These are phyloP conservation scores for Melanogrammus aeglefinus DNA, from an alignment of 2,797 vertebrate species.

Conservation along the genomic window DNA sequence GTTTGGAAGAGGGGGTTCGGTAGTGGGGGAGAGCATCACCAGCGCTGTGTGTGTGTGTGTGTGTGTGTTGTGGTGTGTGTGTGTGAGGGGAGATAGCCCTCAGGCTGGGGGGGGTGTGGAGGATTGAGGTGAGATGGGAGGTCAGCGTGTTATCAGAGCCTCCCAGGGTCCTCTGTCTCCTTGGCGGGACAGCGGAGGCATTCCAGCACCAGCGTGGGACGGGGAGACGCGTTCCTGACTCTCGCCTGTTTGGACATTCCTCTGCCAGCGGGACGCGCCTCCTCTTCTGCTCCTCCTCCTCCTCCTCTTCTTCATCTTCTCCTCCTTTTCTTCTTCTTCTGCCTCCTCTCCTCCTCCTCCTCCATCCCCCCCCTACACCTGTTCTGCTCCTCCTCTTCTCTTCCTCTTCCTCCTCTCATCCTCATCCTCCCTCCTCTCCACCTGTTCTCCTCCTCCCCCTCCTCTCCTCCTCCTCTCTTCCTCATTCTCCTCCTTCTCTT, in stretches of 20 bases:
- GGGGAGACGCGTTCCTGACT: slow-evolving; percentile 69
- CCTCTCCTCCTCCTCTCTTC: no score
- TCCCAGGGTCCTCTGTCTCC: slow-evolving; percentile 60
- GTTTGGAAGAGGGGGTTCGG: no score
- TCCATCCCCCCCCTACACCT: no score
- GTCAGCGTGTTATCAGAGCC: slow-evolving; percentile 68
- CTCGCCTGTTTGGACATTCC: slow-evolving; percentile 74
- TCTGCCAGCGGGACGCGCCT: slow-evolving; percentile 58
- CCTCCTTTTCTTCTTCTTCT: not conserved
- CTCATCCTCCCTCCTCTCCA: no score
- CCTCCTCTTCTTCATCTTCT: no score
- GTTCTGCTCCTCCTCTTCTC: no score
- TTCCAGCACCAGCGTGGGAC: slow-evolving; percentile 70
- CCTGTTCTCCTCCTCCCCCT: no score
- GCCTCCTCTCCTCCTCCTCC: no score
- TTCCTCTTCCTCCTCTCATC: no score
- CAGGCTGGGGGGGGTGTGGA: slow-evolving; percentile 27
- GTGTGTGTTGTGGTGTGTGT: not conserved
- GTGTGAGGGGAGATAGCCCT: slow-evolving; percentile 58
- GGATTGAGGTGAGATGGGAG: slow-evolving; percentile 34
- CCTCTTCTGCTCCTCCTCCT: not conserved
- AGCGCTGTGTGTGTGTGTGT: not conserved
- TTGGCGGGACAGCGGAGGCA: slow-evolving; percentile 57
- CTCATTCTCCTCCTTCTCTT: no score
- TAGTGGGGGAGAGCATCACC: slow-evolving; percentile 44